Base-by-base conservation (phyloP, 1,140 invertebrate genomes). In the Drosophila oshimai region DNA sequence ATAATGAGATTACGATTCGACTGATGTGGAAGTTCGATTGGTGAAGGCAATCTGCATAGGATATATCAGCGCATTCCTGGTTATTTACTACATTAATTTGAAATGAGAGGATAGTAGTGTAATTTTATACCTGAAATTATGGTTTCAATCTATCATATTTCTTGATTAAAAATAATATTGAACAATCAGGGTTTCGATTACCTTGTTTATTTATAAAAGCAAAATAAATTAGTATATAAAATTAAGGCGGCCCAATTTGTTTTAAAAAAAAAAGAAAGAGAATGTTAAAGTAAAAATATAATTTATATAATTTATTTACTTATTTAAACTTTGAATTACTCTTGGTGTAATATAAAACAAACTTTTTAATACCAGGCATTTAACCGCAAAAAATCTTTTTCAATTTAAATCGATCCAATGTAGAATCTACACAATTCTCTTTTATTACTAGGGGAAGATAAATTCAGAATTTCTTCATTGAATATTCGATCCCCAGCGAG, bases 1-100 rank as follows among this genome's bases (percentile, higher is more conserved):
- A 67, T 60, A 70, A 78, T 70, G 69, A 37, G 57, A 64, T 68
- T 74, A 53, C 71, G 34, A 53, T 73, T 22, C 60, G 54, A 18
- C 36, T 47, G 39, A 55, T 70, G 57, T 46, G 68, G 15, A 41
- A 57, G 71, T 46, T 71, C 31, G 73, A 54, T 69, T 57, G 54
- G 34, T 18, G 9, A 45, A 44, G 31, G 29, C 44, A 31, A 67
- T 45, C 18, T 45, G 24, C 36, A 51, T 29, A 33, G 29, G 37
- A 51, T 24, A 65, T 65, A 18, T 10, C 12, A 12, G 7, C 17
- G 28, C 13, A 41, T 22, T 33, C 2, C 47, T 13, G 28, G 12
- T n/a, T 13, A 20, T 34, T 12, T 20, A 9, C 51, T 7, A 9
- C 34, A 58, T 58, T 20, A 42, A 58, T 58, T 34, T 58, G 3